Conservation (phyloP, 2,797 vertebrate genomes). For the Apogon hyalosoma region DNA sequence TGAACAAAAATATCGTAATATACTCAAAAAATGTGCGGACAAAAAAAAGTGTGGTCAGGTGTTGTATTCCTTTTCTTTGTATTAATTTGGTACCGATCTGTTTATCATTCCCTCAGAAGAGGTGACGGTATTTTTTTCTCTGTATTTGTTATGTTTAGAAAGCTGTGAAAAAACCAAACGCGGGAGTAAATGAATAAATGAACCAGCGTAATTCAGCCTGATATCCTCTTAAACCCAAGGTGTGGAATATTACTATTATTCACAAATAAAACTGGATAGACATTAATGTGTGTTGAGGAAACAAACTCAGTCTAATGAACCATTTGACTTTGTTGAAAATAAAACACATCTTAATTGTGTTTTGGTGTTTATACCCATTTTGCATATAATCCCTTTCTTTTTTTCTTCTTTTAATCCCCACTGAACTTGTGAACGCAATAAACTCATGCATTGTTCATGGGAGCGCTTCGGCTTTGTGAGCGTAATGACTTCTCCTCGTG, state of each 20-base stretch:
- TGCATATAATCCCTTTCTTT: constrained; percentile 51
- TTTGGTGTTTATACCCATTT: constrained; percentile 60
- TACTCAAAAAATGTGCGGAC: too few species aligned
- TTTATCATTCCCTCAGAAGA: too few species aligned
- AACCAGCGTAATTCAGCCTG: background rate
- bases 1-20: too few species aligned
- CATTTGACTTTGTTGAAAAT: constrained; percentile 45
- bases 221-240: constrained; percentile 27
- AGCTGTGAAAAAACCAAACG: background rate
- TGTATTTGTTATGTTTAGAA: background rate
- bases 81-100: too few species aligned
- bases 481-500: constrained; percentile 61
- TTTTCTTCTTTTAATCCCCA: constrained; percentile 51
- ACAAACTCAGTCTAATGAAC: constrained; percentile 47
- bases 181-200: too few species aligned
- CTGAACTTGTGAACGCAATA: constrained; percentile 61
- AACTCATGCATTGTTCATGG: constrained; percentile 73
- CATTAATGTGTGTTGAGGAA: constrained; percentile 33
- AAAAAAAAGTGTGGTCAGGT: too few species aligned
- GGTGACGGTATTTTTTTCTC: too few species aligned
- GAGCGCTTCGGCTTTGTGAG: constrained; percentile 64
- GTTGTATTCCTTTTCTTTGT: too few species aligned
- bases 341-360: constrained; percentile 52
- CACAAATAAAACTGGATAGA: constrained; percentile 21
- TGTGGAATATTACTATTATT: constrained; percentile 26